Evolutionary conservation across 2,888 invertebrate genomes (phyloP), one percentile per base, ranked within the genome.

Genomic region (Nemurella pictetii): DNA sequence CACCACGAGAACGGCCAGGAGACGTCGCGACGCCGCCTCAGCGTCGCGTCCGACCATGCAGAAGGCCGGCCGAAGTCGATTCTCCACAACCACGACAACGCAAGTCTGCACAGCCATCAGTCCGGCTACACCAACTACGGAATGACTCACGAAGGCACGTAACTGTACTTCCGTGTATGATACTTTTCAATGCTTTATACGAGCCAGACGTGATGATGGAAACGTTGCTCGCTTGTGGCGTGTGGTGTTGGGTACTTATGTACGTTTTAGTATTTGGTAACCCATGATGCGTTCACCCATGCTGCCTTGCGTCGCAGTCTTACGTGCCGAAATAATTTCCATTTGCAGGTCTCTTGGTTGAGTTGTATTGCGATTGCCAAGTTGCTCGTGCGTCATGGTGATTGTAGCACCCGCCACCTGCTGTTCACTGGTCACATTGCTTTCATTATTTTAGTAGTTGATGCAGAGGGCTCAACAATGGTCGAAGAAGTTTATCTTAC

Each of bases 31-130:
- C 83, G 86, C 9, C 32, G 83, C 9, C 27, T 84, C 15, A 85
- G 85, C 80, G 80, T 80, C 20, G 35, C 81, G 35, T 73, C 81
- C 25, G 80, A 80, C 25, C 81, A 80, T 81, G 27, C 75, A 32
- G 87, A 84, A 26, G 93, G 94, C 85, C 92, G 95, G 88, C 93
- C 94, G 87, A 95, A 95, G 89, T 95, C 95, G 89, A 95, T 95
- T 88, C 91, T 95, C 84, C 93, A 95, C 89, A 94, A 94, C 89
- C 91, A 93, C 0, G 87, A 86, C 84, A 86, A 35, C 27, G 72
- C 80, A 73, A 86, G 86, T n/a, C n/a, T 91, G 87, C 85, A 88
- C 84, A 88, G 88, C 86, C 90, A 89, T 85, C 90, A 89, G 84
- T 86, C 86, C 72, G 75, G 81, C n/a, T 84, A 85, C 36, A 35